Evolutionary conservation across 2,888 invertebrate genomes (phyloP).

Genomic region (Lasioglossum morio): DNA sequence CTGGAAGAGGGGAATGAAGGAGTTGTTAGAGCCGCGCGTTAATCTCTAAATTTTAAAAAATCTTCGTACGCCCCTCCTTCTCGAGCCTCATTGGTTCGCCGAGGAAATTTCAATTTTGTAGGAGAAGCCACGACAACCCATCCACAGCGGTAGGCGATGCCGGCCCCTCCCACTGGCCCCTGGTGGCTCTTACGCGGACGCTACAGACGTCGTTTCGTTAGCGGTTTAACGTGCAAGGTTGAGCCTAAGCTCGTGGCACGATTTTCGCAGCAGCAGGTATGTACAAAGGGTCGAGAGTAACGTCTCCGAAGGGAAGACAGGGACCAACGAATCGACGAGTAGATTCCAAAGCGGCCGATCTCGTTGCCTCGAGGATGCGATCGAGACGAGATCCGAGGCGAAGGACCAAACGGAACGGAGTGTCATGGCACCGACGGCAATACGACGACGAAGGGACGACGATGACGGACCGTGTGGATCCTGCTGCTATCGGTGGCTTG

Average conservation of each 20-base stretch:
- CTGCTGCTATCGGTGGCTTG: constrained; percentile 48
- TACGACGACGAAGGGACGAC: constrained; percentile 41
- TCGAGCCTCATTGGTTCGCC: not conserved
- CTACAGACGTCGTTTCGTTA: not conserved
- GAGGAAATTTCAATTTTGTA: not conserved
- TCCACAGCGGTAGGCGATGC: not conserved
- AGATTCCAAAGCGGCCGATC: not conserved
- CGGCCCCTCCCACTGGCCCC: not conserved
- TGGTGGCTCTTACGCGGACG: not conserved
- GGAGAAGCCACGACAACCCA: not conserved
- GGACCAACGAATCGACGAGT: not conserved
- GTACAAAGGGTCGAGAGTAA: constrained; percentile 5
- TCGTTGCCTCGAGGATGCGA: not conserved
- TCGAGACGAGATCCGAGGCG: constrained; percentile 21
- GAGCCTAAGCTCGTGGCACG: not conserved
- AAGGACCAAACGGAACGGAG: constrained; percentile 8
- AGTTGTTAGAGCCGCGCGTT: not conserved
- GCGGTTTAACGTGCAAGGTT: not conserved
- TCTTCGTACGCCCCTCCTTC: not conserved
- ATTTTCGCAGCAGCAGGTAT: not conserved
- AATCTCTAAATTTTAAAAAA: not conserved
- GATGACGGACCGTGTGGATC: constrained; percentile 42
- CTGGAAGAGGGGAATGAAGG: not conserved
- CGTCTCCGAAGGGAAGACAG: not conserved
- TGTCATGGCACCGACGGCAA: constrained; percentile 52